A percentile compares a stretch with the other conserved stretches of the same genome.
Conservation (phyloP, 2,888 invertebrate species). For the Ormyrus pomaceus region DNA sequence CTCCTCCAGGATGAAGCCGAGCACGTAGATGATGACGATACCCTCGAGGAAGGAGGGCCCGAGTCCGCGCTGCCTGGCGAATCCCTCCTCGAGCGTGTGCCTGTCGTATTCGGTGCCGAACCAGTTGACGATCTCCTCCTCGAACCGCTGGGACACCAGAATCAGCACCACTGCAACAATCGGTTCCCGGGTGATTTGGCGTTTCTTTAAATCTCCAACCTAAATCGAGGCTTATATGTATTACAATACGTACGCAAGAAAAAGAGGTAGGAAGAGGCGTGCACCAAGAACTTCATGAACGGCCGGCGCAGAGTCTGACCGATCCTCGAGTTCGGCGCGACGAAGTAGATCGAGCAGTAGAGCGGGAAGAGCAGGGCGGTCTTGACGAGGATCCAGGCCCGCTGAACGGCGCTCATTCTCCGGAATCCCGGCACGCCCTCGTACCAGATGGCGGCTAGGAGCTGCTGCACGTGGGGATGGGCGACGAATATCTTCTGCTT, state of each 20-base stretch:
- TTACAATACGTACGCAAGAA: slow-evolving; percentile 90
- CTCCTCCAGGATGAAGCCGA: slow-evolving; percentile 95
- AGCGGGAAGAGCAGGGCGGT: slow-evolving; percentile 92
- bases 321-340: slow-evolving; percentile 87
- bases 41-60: slow-evolving; percentile 90
- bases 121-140: slow-evolving; percentile 83
- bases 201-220: too few species aligned
- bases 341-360: slow-evolving; percentile 90
- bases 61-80: slow-evolving; percentile 84
- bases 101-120: slow-evolving; percentile 85
- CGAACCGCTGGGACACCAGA: slow-evolving; percentile 93
- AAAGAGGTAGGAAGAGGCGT: slow-evolving; percentile 95
- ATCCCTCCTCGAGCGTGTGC: slow-evolving; percentile 78
- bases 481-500: slow-evolving; percentile 98
- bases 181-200: too few species aligned
- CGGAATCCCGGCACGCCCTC: slow-evolving; percentile 96
- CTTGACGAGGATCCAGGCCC: slow-evolving; percentile 84
- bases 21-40: slow-evolving; percentile 88
- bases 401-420: slow-evolving; percentile 85
- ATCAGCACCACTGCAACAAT: slow-evolving; percentile 87
- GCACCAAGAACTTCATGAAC: slow-evolving; percentile 97
- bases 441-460: slow-evolving; percentile 89
- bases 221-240: too few species aligned
- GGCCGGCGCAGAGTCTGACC: slow-evolving; percentile 94
- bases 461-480: slow-evolving; percentile 95